A percentile compares a stretch with the other conserved stretches of the same genome.
Evolutionary conservation across 2,888 invertebrate genomes (phyloP).

Genomic region (Leucoma salicis): DNA sequence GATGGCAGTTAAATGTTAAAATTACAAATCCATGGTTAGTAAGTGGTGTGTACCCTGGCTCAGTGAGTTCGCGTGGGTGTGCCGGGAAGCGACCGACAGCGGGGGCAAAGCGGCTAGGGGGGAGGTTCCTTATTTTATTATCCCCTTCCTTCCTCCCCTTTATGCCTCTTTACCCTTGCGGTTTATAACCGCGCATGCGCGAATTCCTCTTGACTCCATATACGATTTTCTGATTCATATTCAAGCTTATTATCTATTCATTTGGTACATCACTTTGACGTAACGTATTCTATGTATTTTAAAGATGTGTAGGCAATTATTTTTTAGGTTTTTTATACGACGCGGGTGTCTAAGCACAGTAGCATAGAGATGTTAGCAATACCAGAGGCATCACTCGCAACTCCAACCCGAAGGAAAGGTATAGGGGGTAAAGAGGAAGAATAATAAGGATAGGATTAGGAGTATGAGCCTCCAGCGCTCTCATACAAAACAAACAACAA

Average conservation of each 20-base stretch:
- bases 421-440: too few relatives aligned
- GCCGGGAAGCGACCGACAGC: slow-evolving; percentile 17
- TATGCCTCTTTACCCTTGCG: slow-evolving; percentile 11
- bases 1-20: slow-evolving; percentile 23
- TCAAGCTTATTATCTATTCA: slow-evolving; percentile 35
- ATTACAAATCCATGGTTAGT: slow-evolving; percentile 37
- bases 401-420: too few relatives aligned
- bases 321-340: too few relatives aligned
- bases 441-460: too few relatives aligned
- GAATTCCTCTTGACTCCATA: slow-evolving; percentile 22
- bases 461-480: too few relatives aligned
- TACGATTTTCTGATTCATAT: slow-evolving; percentile 33
- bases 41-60: slow-evolving; percentile 37
- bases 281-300: slow-evolving; percentile 4
- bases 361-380: too few relatives aligned
- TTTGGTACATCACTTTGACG: slow-evolving; percentile 6
- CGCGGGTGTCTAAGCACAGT: too few relatives aligned
- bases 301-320: too few relatives aligned
- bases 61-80: slow-evolving; percentile 27
- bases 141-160: slow-evolving; percentile 45
- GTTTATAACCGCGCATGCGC: slow-evolving; percentile 28
- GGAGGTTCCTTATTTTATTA: slow-evolving; percentile 55
- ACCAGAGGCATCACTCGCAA: too few relatives aligned
- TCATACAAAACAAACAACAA: too few relatives aligned
- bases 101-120: slow-evolving; percentile 25